Evolutionary conservation across 2,888 invertebrate genomes (phyloP).

Genomic region (Biston betularia): DNA sequence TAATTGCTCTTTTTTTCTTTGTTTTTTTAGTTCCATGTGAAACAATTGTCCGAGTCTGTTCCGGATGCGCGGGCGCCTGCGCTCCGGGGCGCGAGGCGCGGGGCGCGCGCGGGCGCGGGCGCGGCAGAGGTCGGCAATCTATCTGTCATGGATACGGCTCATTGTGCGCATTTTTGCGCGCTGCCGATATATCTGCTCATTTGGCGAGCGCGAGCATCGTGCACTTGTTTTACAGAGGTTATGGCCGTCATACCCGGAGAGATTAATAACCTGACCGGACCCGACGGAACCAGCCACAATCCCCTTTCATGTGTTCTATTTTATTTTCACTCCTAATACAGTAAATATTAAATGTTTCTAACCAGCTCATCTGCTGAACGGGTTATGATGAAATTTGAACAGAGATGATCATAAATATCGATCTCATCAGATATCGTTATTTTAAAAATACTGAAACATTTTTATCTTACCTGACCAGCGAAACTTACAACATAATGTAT

Average conservation of each 20-base stretch:
- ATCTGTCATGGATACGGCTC: constrained; percentile 48
- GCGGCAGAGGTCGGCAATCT: constrained; percentile 42
- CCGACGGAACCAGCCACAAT: neutral
- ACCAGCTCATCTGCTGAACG: no score
- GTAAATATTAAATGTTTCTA: no score
- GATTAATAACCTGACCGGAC: constrained; percentile 17
- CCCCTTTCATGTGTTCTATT: no score
- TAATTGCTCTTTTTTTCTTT: no score
- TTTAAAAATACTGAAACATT: no score
- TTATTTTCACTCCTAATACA: no score
- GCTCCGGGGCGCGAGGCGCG: neutral
- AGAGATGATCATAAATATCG: no score
- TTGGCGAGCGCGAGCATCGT: constrained; percentile 25
- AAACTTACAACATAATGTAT: no score
- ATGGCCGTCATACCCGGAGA: constrained; percentile 17
- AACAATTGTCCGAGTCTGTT: neutral
- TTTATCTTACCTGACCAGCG: no score
- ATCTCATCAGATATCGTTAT: no score
- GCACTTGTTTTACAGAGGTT: constrained; percentile 20
- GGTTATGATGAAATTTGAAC: no score
- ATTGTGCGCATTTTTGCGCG: constrained; percentile 45
- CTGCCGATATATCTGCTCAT: constrained; percentile 39
- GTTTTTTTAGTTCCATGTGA: no score
- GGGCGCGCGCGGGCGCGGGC: constrained; percentile 3
- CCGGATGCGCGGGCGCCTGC: constrained; percentile 22